Evolutionary conservation across 2,113 vertebrate species (phyloP).

Genomic region (Corythornis cristatus): DNA sequence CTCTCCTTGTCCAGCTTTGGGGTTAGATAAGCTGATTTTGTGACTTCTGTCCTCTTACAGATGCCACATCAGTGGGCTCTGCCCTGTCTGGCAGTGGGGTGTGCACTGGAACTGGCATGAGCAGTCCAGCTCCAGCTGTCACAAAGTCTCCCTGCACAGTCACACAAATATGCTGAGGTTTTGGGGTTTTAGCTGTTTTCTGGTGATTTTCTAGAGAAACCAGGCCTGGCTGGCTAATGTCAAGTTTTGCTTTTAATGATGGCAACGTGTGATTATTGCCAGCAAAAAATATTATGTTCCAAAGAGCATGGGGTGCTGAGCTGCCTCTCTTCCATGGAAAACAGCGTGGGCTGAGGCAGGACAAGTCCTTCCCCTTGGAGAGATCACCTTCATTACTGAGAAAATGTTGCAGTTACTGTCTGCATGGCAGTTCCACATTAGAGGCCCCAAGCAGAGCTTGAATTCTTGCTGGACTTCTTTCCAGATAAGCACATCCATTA

Average conservation of each 20-base stretch:
- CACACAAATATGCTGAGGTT: neutral
- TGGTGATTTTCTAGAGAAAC: neutral
- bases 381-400: neutral
- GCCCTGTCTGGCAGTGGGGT: neutral
- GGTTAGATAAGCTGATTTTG: neutral
- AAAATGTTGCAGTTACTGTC: neutral
- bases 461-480: neutral
- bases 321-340: neutral
- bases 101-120: accelerated
- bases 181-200: neutral
- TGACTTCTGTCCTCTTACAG: neutral
- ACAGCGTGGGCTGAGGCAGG: neutral
- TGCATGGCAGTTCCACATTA: neutral
- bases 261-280: neutral
- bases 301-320: neutral
- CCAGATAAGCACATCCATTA: neutral
- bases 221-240: neutral
- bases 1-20: neutral
- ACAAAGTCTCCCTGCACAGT: neutral
- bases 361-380: conserved; percentile 2
- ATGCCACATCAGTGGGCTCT: neutral
- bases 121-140: neutral
- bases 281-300: neutral
- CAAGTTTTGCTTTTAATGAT: neutral
- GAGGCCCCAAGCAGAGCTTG: neutral